Percentiles rank a stretch among this genome's conserved stretches.
Evolutionary conservation across 1,140 invertebrate species (phyloP).

Genomic region (Doryteuthis pealeii): DNA sequence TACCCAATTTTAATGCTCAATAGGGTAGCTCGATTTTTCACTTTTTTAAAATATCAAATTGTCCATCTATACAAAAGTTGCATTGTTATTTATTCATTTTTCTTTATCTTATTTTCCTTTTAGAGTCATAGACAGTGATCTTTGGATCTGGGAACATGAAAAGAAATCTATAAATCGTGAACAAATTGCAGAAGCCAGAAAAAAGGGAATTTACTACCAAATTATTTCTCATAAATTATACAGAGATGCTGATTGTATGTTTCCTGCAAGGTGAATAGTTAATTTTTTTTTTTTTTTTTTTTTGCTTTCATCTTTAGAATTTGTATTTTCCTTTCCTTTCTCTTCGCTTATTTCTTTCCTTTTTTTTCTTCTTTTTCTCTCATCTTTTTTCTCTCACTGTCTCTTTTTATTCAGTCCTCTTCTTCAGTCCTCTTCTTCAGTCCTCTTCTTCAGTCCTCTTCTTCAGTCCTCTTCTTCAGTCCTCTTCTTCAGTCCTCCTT

Average conservation of each 20-base stretch:
- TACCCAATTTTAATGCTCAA: not conserved
- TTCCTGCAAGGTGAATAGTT: conserved; percentile 67
- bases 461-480: not conserved
- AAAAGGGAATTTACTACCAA: conserved; percentile 69
- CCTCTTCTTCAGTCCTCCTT: not conserved
- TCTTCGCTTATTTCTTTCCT: not conserved
- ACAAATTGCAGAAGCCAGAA: conserved; percentile 65
- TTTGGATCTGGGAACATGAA: conserved; percentile 73
- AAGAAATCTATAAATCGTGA: conserved; percentile 70
- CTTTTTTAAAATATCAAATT: not conserved
- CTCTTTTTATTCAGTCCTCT: not conserved
- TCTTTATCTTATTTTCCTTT: conserved; percentile 22
- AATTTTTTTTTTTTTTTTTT: not conserved
- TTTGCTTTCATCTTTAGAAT: conserved; percentile 20
- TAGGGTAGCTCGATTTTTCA: not conserved
- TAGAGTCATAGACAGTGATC: conserved; percentile 70
- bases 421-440: not conserved
- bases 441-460: not conserved
- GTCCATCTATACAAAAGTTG: too few species aligned
- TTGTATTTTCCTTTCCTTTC: not conserved
- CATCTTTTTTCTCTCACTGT: not conserved
- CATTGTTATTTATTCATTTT: not conserved
- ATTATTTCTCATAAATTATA: conserved; percentile 80
- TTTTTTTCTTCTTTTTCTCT: not conserved
- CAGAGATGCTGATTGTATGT: conserved; percentile 82